Base-by-base conservation (phyloP, 2,113 vertebrate species). In the Gila orcuttii region DNA sequence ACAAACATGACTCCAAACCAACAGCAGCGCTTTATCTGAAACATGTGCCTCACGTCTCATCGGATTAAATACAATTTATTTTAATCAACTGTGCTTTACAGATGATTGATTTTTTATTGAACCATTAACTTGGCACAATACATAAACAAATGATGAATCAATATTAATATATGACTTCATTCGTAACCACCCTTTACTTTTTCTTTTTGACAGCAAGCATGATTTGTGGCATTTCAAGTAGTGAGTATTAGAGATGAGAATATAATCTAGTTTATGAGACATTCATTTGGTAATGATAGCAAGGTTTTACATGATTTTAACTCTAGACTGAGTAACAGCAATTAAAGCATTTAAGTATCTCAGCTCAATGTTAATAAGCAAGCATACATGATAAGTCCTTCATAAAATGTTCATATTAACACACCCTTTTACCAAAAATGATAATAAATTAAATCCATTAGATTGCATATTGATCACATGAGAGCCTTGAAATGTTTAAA, bases 1-100 rank as follows among this genome's bases (percentile, higher is more conserved):
- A 3, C 86, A 55, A 79, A 68, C 10, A 28, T 36, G 85, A 25
- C 21, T 45, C 36, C 55, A 62, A 62, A 86, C 71, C 25, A 86
- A 90, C 52, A 77, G 85, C 91, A 90, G 87, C 9, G 13, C 78
- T 55, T 79, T 79, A 83, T 6, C 68, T 23, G 17, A 47, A 62
- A 50, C 13, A 81, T 31, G 79, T 25, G 28, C 77, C 23, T 28
- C 10, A 60, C 19, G 1, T 57, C 64, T 57, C 55, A 68, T 21
- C 13, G 2, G 4, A 57, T 25, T 36, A 21, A 13, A 5, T 23
- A 33, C 1, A 3, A 13, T 39, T 66, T 78, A 42, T 45, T 36
- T 45, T n/a, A 7, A 28, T 71, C 15, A 60, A 31, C 75, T 80
- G 33, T 73, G 64, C 50, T 71, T 80, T 64, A 60, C 11, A 39